Evolutionary conservation across 2,113 vertebrate species (phyloP).

Genomic region (Trachemys scripta): DNA sequence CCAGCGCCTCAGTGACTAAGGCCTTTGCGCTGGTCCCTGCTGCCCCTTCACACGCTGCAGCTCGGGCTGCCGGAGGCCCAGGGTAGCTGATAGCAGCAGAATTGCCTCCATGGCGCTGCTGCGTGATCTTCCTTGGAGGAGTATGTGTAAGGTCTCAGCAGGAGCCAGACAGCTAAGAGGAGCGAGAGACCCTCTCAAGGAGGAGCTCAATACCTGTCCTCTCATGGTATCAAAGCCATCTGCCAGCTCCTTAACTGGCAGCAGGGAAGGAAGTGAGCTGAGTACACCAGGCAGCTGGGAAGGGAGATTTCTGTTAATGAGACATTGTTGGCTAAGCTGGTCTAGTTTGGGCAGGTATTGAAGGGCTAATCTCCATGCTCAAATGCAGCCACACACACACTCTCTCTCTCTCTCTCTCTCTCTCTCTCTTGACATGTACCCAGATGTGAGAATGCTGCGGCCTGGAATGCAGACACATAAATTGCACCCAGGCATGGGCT

Average conservation of each 20-base stretch:
- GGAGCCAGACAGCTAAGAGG: neutral
- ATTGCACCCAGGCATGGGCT: neutral
- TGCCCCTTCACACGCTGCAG: neutral
- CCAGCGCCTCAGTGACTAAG: neutral
- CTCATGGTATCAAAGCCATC: neutral
- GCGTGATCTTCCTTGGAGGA: neutral
- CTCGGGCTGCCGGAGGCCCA: neutral
- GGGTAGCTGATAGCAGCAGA: neutral
- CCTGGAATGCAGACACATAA: neutral
- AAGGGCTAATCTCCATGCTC: neutral
- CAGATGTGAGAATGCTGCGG: neutral
- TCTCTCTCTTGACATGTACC: neutral
- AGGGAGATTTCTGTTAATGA: neutral
- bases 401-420: too few relatives aligned
- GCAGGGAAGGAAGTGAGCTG: neutral
- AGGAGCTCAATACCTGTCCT: neutral
- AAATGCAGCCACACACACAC: neutral
- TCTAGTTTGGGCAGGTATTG: neutral
- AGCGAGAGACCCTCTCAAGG: neutral
- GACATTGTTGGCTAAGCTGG: neutral
- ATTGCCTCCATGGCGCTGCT: neutral
- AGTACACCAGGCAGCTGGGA: neutral
- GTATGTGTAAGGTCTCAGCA: neutral
- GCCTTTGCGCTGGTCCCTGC: too few relatives aligned
- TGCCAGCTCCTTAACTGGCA: neutral